Base-by-base conservation (phyloP, 2,797 vertebrate species). In the Microchirus variegatus region DNA sequence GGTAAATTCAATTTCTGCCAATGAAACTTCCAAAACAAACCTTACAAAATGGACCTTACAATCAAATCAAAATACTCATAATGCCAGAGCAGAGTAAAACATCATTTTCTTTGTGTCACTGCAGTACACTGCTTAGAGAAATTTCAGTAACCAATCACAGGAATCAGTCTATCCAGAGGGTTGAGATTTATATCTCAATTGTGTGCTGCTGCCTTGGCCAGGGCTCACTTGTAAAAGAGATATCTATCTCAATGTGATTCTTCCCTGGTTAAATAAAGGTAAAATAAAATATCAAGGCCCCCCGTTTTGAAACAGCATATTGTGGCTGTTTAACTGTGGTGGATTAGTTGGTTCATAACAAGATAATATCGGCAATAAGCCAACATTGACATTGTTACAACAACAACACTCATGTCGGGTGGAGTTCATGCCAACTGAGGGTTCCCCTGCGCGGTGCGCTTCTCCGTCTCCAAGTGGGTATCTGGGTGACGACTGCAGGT, bases 301-400 rank as follows among this genome's bases (percentile, higher is more conserved):
- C 61, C 71, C 74, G 2, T 60, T 73, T 73, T 56, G 73, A 48
- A 53, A 52, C 53, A 47, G 40, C 55, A 48, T 17, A 48, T 53
- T 66, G 38, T 0, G 1, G 47, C 42, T 54, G 52, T 73, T 73
- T 64, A 67, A 76, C 71, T 69, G 53, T 49, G 43, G 36, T 26
- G 57, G 67, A 73, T 79, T 68, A 79, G 65, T 60, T 41, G 73
- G 61, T 47, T 78, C 35, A 17, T 55, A 63, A 70, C 58, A 26
- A 75, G 60, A 73, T 72, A 16, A 42, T 19, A 77, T 70, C 57
- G 44, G 52, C 67, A 80, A 37, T 70, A 59, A 73, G 47, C 40
- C 56, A 49, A 53, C 66, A 78, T 78, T 62, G 55, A 76, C 45
- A 22, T 10, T 26, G 58, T 47, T 52, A 49, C 55, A 53, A 26